phyloP scores from a whole-genome alignment of 1,140 invertebrate species.

The Eueides isabella region DNA sequence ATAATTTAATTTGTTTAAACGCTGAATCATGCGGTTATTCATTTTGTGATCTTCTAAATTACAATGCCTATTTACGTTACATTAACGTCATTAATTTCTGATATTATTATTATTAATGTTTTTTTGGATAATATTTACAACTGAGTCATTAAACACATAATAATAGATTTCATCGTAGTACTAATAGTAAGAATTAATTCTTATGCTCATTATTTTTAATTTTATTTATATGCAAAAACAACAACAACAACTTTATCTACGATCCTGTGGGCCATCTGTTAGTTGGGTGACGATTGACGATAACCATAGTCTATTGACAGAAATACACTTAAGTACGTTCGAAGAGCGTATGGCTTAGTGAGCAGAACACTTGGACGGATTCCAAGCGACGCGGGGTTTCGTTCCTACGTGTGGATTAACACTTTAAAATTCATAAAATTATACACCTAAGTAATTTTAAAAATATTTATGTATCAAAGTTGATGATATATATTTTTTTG shows the following conservation, averaged over 20 bases:
- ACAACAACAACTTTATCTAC: slow-evolving; percentile 65
- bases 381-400: no score
- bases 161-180: not conserved
- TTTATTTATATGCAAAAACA: slow-evolving; percentile 28
- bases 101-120: slow-evolving; percentile 1
- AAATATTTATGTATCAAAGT: not conserved
- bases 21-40: slow-evolving; percentile 75
- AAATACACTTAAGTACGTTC: slow-evolving; percentile 15
- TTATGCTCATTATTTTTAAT: not conserved
- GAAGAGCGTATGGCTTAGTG: no score
- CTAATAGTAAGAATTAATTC: not conserved
- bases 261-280: slow-evolving; percentile 63
- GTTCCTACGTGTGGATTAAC: no score
- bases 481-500: not conserved
- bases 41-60: slow-evolving; percentile 62
- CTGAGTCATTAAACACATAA: not conserved
- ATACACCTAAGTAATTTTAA: not conserved
- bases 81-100: slow-evolving; percentile 56
- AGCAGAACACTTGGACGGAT: no score
- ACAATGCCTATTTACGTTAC: slow-evolving; percentile 53
- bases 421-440: no score
- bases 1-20: slow-evolving; percentile 72
- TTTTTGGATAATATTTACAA: not conserved
- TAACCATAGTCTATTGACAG: slow-evolving; percentile 63
- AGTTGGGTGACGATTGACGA: slow-evolving; percentile 58